Conservation (phyloP, 2,113 vertebrate genomes). For the Beaufortia kweichowensis region DNA sequence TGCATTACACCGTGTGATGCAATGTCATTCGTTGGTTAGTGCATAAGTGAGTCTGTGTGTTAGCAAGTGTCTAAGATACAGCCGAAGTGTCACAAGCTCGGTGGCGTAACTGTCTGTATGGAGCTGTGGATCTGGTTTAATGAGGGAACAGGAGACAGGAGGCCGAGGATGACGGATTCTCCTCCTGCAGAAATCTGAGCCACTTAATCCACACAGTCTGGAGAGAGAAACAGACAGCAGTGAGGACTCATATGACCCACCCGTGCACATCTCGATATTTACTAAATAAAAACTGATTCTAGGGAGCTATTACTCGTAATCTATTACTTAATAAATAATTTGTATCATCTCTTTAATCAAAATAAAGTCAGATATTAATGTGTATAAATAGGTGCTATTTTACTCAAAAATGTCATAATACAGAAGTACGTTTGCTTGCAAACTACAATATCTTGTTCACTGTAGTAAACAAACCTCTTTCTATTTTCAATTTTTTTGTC, state of each 20-base stretch:
- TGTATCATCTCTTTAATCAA: too few species aligned
- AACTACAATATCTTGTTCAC: too few species aligned
- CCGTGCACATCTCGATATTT: conserved; percentile 61
- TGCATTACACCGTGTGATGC: conserved; percentile 2
- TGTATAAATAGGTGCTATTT: too few species aligned
- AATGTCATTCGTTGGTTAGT: conserved; percentile 17
- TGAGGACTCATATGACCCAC: conserved; percentile 42
- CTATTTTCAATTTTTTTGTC: conserved; percentile 64
- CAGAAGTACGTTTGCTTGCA: too few species aligned
- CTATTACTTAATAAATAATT: too few species aligned
- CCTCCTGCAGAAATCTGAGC: conserved; percentile 20
- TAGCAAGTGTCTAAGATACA: background rate
- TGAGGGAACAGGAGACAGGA: conserved; percentile 49
- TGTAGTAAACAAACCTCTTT: conserved; percentile 10
- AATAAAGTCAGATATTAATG: too few species aligned
- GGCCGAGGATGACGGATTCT: conserved; percentile 45
- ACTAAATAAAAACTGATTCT: conserved; percentile 14
- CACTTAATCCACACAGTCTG: background rate
- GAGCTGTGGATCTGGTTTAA: conserved; percentile 52
- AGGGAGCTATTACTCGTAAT: conserved; percentile 55
- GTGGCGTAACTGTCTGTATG: conserved; percentile 32
- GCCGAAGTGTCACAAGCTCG: conserved; percentile 35
- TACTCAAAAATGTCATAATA: too few species aligned
- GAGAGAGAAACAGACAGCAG: conserved; percentile 28
- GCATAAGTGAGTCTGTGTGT: conserved; percentile 45